A percentile compares a stretch with the other conserved stretches of the same genome.
phyloP scores from a whole-genome alignment of 2,888 invertebrate genomes.

The Drosophila gaucha region DNA sequence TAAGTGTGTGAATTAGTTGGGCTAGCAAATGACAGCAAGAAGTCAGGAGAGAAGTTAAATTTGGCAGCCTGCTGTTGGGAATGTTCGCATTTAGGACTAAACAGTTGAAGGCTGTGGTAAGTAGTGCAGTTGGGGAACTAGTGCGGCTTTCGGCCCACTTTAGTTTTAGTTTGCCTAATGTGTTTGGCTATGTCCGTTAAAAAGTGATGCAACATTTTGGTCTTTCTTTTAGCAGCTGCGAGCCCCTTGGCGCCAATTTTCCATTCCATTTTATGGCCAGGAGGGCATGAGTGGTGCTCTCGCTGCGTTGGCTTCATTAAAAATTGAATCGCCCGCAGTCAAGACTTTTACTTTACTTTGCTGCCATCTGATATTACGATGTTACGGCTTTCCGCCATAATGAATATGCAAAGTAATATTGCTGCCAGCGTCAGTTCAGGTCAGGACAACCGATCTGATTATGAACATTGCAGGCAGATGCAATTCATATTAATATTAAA shows the following conservation, averaged over 20 bases:
- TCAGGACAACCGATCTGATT: conserved; percentile 6
- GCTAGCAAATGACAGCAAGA: conserved; percentile 1
- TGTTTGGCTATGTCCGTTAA: conserved; percentile 37
- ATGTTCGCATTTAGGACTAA: not conserved
- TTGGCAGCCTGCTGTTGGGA: conserved; percentile 6
- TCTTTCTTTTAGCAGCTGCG: conserved; percentile 21
- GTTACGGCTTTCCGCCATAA: conserved; percentile 14
- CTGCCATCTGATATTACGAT: conserved; percentile 37
- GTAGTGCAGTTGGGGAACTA: not conserved
- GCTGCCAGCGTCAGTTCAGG: conserved; percentile 1
- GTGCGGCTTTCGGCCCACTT: conserved; percentile 10
- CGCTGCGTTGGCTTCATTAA: conserved; percentile 52
- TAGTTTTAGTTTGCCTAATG: conserved; percentile 50
- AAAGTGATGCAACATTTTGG: conserved; percentile 52
- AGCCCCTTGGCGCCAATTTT: conserved; percentile 54
- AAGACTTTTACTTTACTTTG: conserved; percentile 48
- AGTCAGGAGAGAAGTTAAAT: conserved; percentile 4
- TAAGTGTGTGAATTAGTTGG: not conserved
- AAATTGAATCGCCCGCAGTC: conserved; percentile 56
- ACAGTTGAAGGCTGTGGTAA: not conserved
- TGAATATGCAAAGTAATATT: conserved; percentile 32
- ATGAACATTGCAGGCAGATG: not conserved
- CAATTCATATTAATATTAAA: not conserved
- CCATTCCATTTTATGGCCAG: conserved; percentile 55
- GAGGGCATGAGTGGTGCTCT: conserved; percentile 19